phyloP scores from a whole-genome alignment of 2,113 vertebrate genomes.

The Pollachius pollachius region DNA sequence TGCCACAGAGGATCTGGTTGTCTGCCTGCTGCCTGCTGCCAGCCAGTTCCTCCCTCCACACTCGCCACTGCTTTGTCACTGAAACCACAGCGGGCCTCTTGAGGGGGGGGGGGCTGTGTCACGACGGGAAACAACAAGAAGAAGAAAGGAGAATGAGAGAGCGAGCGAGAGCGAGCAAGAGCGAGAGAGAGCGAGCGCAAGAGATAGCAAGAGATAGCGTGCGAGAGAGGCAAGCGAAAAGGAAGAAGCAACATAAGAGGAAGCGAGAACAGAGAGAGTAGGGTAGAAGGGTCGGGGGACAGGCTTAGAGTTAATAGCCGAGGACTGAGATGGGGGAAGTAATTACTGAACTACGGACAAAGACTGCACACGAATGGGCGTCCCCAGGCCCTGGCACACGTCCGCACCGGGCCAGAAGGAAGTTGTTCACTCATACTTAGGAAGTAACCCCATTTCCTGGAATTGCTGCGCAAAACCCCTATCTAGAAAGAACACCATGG shows the following conservation, averaged over 20 bases:
- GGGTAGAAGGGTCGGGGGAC: neutral
- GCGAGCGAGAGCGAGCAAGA: neutral
- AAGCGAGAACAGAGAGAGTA: constrained; percentile 11
- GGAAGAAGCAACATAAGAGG: neutral
- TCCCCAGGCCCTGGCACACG: constrained; percentile 58
- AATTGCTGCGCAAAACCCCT: constrained; percentile 64
- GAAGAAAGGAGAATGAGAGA: neutral
- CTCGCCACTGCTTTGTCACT: constrained; percentile 41
- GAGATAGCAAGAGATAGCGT: constrained; percentile 10
- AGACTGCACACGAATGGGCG: constrained; percentile 54
- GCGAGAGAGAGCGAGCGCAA: neutral
- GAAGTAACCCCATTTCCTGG: constrained; percentile 79
- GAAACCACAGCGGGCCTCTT: constrained; percentile 37
- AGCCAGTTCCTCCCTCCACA: constrained; percentile 30
- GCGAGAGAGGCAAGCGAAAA: neutral
- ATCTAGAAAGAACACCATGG: constrained; percentile 59
- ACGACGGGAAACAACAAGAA: constrained; percentile 22
- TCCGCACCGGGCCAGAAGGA: constrained; percentile 72
- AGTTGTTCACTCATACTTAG: constrained; percentile 77
- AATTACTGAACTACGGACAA: constrained; percentile 62
- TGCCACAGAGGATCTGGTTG: constrained; percentile 1
- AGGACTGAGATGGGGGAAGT: constrained; percentile 66
- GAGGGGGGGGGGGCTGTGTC: constrained; percentile 20
- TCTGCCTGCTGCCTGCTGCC: constrained; percentile 29
- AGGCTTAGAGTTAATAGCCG: constrained; percentile 53